phyloP scores from a whole-genome alignment of 2,113 vertebrate species.

The Podarcis cretensis region DNA sequence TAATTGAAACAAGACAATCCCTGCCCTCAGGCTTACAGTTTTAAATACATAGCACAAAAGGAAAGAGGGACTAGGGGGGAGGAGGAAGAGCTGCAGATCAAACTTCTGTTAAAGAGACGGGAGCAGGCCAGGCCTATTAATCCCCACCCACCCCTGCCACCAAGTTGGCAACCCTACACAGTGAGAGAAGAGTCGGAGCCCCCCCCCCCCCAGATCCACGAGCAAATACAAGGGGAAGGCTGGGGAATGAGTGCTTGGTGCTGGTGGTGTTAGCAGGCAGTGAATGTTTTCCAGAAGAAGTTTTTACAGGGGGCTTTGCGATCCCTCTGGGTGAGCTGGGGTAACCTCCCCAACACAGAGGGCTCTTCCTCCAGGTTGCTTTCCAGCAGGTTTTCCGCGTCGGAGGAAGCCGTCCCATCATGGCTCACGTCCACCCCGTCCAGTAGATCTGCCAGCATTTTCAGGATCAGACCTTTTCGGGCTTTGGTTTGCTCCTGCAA shows the following conservation, averaged over 20 bases:
- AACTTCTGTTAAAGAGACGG: not conserved
- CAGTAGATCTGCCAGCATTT: constrained; percentile 83
- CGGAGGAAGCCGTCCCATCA: constrained; percentile 46
- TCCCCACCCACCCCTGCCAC: not conserved
- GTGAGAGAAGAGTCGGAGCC: not conserved
- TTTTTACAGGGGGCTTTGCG: constrained; percentile 92
- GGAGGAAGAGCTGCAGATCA: not conserved
- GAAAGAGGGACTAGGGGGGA: too few species aligned
- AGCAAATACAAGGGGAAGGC: not conserved
- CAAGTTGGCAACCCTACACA: not conserved
- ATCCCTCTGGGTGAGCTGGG: constrained; percentile 81
- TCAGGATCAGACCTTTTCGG: constrained; percentile 83
- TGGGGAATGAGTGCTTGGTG: not conserved
- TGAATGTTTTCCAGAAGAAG: constrained; percentile 96
- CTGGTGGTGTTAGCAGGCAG: constrained; percentile 82
- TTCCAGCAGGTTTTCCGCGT: constrained; percentile 77
- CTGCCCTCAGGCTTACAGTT: too few species aligned
- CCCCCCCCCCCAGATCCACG: not conserved
- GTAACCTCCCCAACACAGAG: constrained; percentile 77
- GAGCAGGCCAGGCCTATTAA: too few species aligned
- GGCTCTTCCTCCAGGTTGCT: constrained; percentile 79
- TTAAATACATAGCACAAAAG: too few species aligned
- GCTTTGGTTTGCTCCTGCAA: constrained; percentile 82
- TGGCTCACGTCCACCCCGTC: constrained; percentile 72
- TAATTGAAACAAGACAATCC: too few species aligned